These are phyloP conservation scores for Centroberyx gerrardi DNA, from an alignment of 2,797 vertebrate species.

Conservation along the genomic window DNA sequence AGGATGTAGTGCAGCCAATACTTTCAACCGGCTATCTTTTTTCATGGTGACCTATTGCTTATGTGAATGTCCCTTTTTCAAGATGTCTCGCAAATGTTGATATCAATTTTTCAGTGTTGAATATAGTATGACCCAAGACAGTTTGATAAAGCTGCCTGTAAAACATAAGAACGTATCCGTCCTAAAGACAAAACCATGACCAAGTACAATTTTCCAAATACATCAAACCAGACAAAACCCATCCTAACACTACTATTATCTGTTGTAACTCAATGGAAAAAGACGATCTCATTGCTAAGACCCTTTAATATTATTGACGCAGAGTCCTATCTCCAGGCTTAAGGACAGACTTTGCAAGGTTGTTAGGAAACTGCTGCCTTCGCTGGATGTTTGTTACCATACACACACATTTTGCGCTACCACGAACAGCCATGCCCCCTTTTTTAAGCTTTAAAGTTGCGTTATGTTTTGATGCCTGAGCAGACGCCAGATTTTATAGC, in stretches of 20 bases:
- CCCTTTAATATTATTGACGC: not conserved
- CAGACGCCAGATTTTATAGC: not conserved
- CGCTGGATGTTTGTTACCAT: not conserved
- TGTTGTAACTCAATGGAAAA: not conserved
- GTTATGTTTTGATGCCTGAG: not conserved
- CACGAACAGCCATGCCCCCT: not conserved
- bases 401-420: not conserved
- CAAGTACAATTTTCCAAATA: not conserved
- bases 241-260: not conserved
- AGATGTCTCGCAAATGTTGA: not conserved
- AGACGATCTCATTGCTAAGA: not conserved
- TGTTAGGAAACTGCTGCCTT: not conserved
- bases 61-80: slow-evolving; percentile 27
- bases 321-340: not conserved
- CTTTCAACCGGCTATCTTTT: slow-evolving; percentile 5
- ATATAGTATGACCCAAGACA: not conserved
- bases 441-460: slow-evolving; percentile 21
- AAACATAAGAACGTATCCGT: slow-evolving; percentile 41
- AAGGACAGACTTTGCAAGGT: not conserved
- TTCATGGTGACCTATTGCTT: slow-evolving; percentile 10
- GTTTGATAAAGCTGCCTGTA: not conserved
- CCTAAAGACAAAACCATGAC: slow-evolving; percentile 28
- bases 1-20: not conserved
- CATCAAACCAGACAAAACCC: not conserved
- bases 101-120: not conserved